Evolutionary conservation across 2,888 invertebrate genomes (phyloP), one percentile per base, ranked within the genome.

Genomic region (Nesidiocoris tenuis): DNA sequence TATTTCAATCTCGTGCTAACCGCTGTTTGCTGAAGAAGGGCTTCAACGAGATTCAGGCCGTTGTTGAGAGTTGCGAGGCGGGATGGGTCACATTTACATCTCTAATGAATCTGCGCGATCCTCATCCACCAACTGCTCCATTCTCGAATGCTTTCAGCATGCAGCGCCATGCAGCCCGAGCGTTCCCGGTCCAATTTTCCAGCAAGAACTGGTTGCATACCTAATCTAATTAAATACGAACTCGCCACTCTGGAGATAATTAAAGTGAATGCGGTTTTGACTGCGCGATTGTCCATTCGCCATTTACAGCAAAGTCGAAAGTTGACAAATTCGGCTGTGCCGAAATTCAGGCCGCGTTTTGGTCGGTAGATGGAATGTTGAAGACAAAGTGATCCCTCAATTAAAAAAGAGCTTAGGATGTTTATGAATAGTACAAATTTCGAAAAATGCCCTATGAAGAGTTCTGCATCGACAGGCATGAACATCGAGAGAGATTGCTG

Each of bases 1-100:
- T 65, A 39, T 17, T 65, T 19, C 18, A 25, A 65, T 39, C 65
- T 65, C 65, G 17, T 16, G 54, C 17, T 39, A 23, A 17, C 16
- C 63, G 63, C n/a, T 65, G 65, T 65, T 65, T 65, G 65, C 25
- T 19, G 39, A 64, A 64, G 64, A 21, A 17, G 17, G 65, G 39
- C n/a, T n/a, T n/a, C n/a, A n/a, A n/a, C 12, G 39, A 16, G 21
- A 63, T 21, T 19, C 39, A 39, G 39, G 3, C 39, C 39, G 39
- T 12, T n/a, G n/a, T n/a, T 39, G 39, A 39, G 39, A 39, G 39
- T 7, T 12, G 39, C 39, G 12, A 12, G 39, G 39, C 39, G 39
- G n/a, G 12, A 39, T 39, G 39, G 39, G 39, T 39, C 39, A 12
- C 39, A 39, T 39, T 39, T 39, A 39, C 39, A 39, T 39, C 39